Evolutionary conservation across 2,113 vertebrate genomes (phyloP).

Genomic region (Scartelaos histophorus): DNA sequence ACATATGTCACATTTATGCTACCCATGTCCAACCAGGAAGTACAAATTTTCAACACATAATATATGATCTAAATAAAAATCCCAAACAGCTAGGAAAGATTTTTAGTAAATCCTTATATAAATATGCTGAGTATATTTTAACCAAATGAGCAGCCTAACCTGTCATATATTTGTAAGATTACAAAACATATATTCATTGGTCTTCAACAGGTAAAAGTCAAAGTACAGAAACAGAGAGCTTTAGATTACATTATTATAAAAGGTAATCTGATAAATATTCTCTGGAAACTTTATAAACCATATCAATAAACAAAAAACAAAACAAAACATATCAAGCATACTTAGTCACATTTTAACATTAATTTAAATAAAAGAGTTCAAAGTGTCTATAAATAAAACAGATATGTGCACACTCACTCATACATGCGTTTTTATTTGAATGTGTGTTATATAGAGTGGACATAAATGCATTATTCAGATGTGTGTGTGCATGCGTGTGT

Average conservation of each 20-base stretch:
- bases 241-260: not conserved
- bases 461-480: constrained; percentile 37
- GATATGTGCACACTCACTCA: not conserved
- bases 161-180: not conserved
- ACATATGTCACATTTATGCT: no score
- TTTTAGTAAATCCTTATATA: no score
- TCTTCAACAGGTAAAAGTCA: not conserved
- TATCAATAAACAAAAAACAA: not conserved
- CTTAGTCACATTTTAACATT: not conserved
- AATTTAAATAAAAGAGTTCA: not conserved
- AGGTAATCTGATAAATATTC: no score
- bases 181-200: not conserved
- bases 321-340: no score
- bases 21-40: no score
- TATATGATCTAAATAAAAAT: no score
- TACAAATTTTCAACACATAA: no score
- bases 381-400: constrained; percentile 15
- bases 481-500: constrained; percentile 4
- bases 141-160: no score
- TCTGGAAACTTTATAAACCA: not conserved
- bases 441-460: constrained; percentile 13
- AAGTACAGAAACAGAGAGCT: not conserved
- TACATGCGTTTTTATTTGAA: constrained; percentile 10
- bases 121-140: no score
- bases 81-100: no score